phyloP scores from a whole-genome alignment of 1,140 invertebrate species.

The Papilio machaon region DNA sequence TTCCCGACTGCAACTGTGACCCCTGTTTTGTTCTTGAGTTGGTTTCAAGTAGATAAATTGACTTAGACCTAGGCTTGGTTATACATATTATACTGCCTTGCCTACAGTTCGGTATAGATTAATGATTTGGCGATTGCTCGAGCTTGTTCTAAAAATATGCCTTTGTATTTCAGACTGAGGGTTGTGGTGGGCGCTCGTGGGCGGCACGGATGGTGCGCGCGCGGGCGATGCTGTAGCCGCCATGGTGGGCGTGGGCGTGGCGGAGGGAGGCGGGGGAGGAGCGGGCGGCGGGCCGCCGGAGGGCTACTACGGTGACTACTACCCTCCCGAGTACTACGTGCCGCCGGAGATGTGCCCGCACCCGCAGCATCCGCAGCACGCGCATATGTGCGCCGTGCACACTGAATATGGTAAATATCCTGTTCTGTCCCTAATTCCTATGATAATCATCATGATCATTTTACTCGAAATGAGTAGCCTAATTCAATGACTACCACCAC shows the following conservation, averaged over 20 bases:
- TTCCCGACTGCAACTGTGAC: too few relatives aligned
- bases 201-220: conserved; percentile 64
- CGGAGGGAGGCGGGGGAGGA: conserved; percentile 71
- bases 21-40: neutral
- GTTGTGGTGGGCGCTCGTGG: conserved; percentile 47
- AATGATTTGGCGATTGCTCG: neutral
- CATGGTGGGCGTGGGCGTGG: conserved; percentile 70
- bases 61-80: neutral
- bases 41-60: neutral
- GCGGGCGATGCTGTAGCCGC: conserved; percentile 69
- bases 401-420: conserved; percentile 71
- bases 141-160: neutral
- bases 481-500: too few relatives aligned
- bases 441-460: too few relatives aligned
- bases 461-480: too few relatives aligned
- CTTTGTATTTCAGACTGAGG: conserved; percentile 63
- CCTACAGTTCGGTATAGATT: neutral
- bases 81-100: neutral
- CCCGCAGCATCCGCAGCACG: conserved; percentile 75
- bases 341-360: conserved; percentile 78
- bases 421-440: neutral
- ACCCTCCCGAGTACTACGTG: conserved; percentile 78
- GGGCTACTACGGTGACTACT: conserved; percentile 78
- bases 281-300: conserved; percentile 58
- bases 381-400: conserved; percentile 79